Base-by-base conservation (phyloP, 2,797 vertebrate genomes). In the Sebastiscus tertius region DNA sequence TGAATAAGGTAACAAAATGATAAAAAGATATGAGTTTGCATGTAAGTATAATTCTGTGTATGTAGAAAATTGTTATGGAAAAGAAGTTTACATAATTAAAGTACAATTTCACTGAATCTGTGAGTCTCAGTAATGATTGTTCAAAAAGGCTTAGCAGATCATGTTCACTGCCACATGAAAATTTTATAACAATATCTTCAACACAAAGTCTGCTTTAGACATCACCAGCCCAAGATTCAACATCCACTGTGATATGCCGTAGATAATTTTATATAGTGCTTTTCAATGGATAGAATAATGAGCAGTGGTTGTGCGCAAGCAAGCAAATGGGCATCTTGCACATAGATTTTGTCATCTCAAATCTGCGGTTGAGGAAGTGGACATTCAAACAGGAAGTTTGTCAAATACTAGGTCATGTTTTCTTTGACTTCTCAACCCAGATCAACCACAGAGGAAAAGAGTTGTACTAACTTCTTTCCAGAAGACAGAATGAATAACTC, bases 401-500 rank as follows among this genome's bases (percentile, higher is more conserved):
- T 6, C 12, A 14, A 42, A 42, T 42, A 42, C 39, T 0, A 42
- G 13, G 39, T 42, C 39, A 14, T 42, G 39, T 14, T 42, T 42
- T 42, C 12, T 42, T 42, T 42, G 12, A 42, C 39, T 42, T 42
- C 39, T 42, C 39, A 42, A 14, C 12, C 12, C 39, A 14, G 39
- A 2, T 42, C 39, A 42, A 14, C 39, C 39, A 42, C 13, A 0
- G 2, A 46, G 14, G 46, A 4, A 22, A 56, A n/a, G 10, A 56
- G 20, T 6, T 6, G 2, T 33, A 26, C 22, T 2, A 14, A 18
- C 5, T 39, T 26, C 61, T 46, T 0, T 14, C 18, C 2, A 34
- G 24, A 56, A 39, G 16, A 29, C 27, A 0, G 33, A 34, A 82
- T 89, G 83, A 73, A 78, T 1, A 14, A 24, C 22, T 42, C 34